Percentiles rank a stretch among this genome's conserved stretches.
Evolutionary conservation across 2,888 invertebrate genomes (phyloP).

Genomic region (Saturnia pavonia): DNA sequence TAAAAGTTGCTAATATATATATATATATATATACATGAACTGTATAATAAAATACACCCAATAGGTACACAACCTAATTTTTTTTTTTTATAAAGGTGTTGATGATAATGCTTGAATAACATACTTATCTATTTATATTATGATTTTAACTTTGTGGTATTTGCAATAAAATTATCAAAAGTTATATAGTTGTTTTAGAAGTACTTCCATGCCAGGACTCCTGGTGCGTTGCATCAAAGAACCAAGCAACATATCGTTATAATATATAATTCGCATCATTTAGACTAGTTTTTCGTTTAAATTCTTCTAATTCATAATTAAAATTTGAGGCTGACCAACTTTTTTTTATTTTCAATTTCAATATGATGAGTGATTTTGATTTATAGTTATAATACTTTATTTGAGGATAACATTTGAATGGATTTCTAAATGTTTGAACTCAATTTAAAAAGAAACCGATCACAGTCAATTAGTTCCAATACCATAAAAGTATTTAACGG

Average conservation of each 20-base stretch:
- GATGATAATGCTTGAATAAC: background rate
- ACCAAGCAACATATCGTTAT: background rate
- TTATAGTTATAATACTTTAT: background rate
- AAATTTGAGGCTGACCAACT: background rate
- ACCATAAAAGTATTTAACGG: too few relatives aligned
- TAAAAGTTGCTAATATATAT: background rate
- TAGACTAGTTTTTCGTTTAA: conserved; percentile 20
- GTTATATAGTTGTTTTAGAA: conserved; percentile 7
- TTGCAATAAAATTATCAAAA: conserved; percentile 1
- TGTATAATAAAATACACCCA: background rate
- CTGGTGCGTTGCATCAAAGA: background rate
- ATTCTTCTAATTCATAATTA: conserved; percentile 6
- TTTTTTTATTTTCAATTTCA: background rate
- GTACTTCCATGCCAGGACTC: conserved; percentile 9
- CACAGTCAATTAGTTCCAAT: too few relatives aligned
- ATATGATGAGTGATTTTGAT: background rate
- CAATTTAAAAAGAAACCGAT: too few relatives aligned
- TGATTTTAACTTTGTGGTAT: background rate
- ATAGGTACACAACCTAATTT: background rate
- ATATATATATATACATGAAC: too few relatives aligned
- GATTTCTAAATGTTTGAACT: background rate
- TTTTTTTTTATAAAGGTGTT: background rate
- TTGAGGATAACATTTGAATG: background rate
- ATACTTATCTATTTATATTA: background rate
- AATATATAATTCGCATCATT: conserved; percentile 19